Conservation (phyloP, 2,888 invertebrate species). For the Idaea dimidiata region DNA sequence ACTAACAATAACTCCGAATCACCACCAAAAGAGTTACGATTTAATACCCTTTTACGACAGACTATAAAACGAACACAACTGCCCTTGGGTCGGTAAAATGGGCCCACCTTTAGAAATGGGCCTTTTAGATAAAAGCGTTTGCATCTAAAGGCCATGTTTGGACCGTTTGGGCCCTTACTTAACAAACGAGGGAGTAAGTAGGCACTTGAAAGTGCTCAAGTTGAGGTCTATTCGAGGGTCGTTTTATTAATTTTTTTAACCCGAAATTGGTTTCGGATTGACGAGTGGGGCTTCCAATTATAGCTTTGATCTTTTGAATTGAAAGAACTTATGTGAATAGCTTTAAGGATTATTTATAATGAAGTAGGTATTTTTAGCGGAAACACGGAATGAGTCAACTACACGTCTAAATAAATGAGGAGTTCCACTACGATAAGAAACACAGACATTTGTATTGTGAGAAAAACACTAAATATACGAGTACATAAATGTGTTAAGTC, state of each 20-base stretch:
- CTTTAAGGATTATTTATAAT: neutral
- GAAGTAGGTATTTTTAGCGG: neutral
- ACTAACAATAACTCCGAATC: constrained; percentile 1
- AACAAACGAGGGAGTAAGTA: constrained; percentile 21
- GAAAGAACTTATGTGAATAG: neutral
- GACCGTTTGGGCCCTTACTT: constrained; percentile 24
- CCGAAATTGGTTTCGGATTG: constrained; percentile 27
- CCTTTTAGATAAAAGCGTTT: constrained; percentile 30
- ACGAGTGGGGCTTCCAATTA: constrained; percentile 13
- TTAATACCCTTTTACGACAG: constrained; percentile 5
- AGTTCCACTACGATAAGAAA: too few relatives aligned
- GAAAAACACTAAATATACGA: too few relatives aligned
- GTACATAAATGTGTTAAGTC: too few relatives aligned
- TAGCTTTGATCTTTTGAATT: neutral
- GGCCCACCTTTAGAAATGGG: constrained; percentile 24
- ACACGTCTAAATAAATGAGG: too few relatives aligned
- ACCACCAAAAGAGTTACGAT: constrained; percentile 4
- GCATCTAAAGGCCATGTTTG: constrained; percentile 24
- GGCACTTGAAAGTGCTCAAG: constrained; percentile 22
- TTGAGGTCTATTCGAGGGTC: constrained; percentile 25
- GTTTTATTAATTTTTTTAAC: constrained; percentile 32
- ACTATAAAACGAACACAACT: neutral
- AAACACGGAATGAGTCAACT: too few relatives aligned
- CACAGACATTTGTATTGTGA: too few relatives aligned
- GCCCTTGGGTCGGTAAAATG: constrained; percentile 7